Percentiles rank a stretch among this genome's conserved stretches.
phyloP scores from a whole-genome alignment of 2,888 invertebrate species.

The Neria commutata region DNA sequence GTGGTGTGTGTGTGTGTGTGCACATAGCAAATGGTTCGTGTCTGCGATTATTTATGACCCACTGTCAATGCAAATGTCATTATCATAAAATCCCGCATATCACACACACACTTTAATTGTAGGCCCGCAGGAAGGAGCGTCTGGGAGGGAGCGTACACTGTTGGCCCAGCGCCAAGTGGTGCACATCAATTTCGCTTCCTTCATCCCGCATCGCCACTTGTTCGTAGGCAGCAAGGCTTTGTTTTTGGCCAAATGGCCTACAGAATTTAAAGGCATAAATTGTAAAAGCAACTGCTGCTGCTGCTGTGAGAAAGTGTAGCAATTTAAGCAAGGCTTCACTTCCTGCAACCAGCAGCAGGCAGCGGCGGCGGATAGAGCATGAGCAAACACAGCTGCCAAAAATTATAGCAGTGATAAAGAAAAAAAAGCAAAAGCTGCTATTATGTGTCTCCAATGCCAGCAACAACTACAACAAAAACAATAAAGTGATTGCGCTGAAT shows the following conservation, averaged over 20 bases:
- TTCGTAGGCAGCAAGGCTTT: background rate
- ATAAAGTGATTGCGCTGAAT: too few relatives aligned
- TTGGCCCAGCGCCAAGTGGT: constrained; percentile 20
- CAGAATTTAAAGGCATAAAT: constrained; percentile 9
- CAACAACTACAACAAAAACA: background rate
- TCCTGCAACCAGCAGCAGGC: too few relatives aligned
- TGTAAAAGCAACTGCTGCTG: background rate
- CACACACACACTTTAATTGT: background rate
- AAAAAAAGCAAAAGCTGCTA: constrained; percentile 17
- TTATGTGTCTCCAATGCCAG: background rate
- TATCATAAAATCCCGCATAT: constrained; percentile 18
- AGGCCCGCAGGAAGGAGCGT: background rate
- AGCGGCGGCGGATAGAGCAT: background rate
- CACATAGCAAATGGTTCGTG: background rate
- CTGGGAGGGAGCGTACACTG: constrained; percentile 1
- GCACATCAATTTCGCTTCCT: background rate
- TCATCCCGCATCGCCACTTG: background rate
- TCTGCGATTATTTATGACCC: constrained; percentile 8
- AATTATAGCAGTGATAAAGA: constrained; percentile 23
- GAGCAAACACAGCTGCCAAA: constrained; percentile 14
- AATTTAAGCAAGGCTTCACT: too few relatives aligned
- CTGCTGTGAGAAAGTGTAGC: background rate
- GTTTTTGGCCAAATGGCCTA: constrained; percentile 6
- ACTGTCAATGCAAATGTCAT: constrained; percentile 24
- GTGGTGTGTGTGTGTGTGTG: too few relatives aligned